phyloP scores from a whole-genome alignment of 1,140 invertebrate genomes.

The Penaeus vannamei region DNA sequence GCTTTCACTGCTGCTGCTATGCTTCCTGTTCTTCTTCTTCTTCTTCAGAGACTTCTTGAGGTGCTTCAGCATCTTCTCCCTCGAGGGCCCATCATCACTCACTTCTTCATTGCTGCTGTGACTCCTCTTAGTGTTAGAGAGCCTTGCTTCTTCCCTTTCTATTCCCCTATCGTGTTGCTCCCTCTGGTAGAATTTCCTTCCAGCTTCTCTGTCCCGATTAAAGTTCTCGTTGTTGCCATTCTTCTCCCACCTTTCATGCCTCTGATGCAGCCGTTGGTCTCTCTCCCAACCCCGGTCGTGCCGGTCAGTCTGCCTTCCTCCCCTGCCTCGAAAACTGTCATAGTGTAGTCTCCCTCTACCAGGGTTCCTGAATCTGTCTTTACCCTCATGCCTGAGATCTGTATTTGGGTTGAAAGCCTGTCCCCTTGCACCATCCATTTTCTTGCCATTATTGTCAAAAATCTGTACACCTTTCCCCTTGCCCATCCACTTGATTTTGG shows the following conservation, averaged over 20 bases:
- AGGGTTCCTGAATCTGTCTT: background rate
- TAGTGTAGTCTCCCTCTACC: too few species aligned
- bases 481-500: conserved; percentile 90
- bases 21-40: too few species aligned
- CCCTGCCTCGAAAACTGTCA: background rate
- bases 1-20: too few species aligned
- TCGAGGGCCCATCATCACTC: conserved; percentile 27
- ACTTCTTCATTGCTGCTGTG: conserved; percentile 17
- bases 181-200: conserved; percentile 20
- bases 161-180: conserved; percentile 17
- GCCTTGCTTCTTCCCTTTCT: background rate
- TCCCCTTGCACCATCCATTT: conserved; percentile 46
- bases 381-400: background rate
- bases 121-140: too few species aligned
- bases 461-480: conserved; percentile 75
- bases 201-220: background rate
- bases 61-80: conserved; percentile 49
- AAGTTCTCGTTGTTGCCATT: background rate
- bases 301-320: background rate
- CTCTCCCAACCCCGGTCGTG: background rate
- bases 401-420: background rate
- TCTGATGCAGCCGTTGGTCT: background rate
- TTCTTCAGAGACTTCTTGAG: too few species aligned
- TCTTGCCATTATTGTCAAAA: conserved; percentile 62
- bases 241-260: background rate